These are phyloP conservation scores for Chlorodrepanis virens DNA, from an alignment of 2,113 vertebrate species.

Conservation along the genomic window DNA sequence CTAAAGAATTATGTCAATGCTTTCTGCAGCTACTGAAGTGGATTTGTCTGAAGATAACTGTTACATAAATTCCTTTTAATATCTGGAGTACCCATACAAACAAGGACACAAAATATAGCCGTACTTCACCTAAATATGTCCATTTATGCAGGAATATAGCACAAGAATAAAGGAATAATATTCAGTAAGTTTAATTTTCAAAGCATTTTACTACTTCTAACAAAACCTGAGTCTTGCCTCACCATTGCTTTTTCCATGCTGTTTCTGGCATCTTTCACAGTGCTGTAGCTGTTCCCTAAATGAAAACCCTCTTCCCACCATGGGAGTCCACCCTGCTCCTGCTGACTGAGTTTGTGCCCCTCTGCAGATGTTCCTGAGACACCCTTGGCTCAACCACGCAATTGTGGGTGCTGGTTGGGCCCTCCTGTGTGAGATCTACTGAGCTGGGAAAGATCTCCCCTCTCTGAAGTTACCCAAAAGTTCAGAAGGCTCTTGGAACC, in stretches of 20 bases:
- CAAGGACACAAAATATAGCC: not conserved
- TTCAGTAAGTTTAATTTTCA: not conserved
- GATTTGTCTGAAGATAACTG: not conserved
- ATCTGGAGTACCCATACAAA: not conserved
- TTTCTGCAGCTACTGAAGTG: not conserved
- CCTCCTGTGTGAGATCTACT: not conserved
- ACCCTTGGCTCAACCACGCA: rapidly evolving
- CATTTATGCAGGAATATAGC: not conserved
- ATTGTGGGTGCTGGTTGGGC: not conserved
- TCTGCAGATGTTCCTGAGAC: not conserved
- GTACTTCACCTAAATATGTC: not conserved
- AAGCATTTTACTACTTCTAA: not conserved
- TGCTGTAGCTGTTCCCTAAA: no score
- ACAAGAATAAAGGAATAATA: not conserved
- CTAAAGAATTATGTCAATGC: not conserved
- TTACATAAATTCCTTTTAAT: not conserved
- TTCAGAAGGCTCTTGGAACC: not conserved
- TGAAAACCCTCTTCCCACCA: not conserved
- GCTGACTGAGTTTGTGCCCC: not conserved
- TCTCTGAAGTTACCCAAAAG: rapidly evolving
- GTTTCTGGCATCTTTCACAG: not conserved
- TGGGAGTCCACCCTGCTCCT: not conserved
- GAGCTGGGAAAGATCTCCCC: not conserved
- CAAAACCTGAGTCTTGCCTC: not conserved
- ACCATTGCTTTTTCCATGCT: rapidly evolving